These are phyloP conservation scores for Tinamus guttatus DNA, from an alignment of 2,113 vertebrate genomes.

Conservation along the genomic window DNA sequence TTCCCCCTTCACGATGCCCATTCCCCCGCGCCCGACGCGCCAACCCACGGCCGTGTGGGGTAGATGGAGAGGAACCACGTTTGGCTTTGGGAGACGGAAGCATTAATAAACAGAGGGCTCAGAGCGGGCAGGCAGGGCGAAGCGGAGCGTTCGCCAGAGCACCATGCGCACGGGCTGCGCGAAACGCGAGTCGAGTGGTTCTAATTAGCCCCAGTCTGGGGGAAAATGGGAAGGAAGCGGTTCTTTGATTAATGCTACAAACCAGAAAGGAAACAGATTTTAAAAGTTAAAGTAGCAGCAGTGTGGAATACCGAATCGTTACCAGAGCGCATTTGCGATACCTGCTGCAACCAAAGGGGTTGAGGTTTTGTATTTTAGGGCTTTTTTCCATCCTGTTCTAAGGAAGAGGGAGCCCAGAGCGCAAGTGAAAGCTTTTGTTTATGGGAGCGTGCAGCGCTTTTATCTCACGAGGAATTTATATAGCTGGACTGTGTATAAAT, in stretches of 20 bases:
- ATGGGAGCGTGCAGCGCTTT: conserved; percentile 41
- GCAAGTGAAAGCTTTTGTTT: conserved; percentile 59
- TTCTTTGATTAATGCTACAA: conserved; percentile 50
- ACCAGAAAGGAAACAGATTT: conserved; percentile 67
- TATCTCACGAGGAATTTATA: conserved; percentile 57
- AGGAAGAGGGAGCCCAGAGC: conserved; percentile 38
- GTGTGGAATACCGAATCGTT: conserved; percentile 54
- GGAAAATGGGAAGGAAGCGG: conserved; percentile 65
- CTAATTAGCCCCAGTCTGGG: conserved; percentile 60
- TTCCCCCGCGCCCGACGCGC: background rate
- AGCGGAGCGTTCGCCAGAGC: background rate
- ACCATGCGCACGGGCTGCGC: conserved; percentile 56
- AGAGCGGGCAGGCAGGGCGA: background rate
- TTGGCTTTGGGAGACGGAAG: background rate
- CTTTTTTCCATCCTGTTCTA: conserved; percentile 29
- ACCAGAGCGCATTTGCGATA: conserved; percentile 25
- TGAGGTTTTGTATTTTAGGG: conserved; percentile 37
- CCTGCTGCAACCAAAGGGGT: conserved; percentile 38
- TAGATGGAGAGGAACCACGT: background rate
- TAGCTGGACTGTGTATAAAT: conserved; percentile 56
- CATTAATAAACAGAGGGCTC: background rate
- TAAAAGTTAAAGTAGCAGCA: conserved; percentile 72
- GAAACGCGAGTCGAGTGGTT: conserved; percentile 60
- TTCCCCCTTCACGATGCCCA: conserved; percentile 8
- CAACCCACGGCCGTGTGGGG: conserved; percentile 27